Conservation (phyloP, 2,888 invertebrate species). For the Lithophane leautieri region DNA sequence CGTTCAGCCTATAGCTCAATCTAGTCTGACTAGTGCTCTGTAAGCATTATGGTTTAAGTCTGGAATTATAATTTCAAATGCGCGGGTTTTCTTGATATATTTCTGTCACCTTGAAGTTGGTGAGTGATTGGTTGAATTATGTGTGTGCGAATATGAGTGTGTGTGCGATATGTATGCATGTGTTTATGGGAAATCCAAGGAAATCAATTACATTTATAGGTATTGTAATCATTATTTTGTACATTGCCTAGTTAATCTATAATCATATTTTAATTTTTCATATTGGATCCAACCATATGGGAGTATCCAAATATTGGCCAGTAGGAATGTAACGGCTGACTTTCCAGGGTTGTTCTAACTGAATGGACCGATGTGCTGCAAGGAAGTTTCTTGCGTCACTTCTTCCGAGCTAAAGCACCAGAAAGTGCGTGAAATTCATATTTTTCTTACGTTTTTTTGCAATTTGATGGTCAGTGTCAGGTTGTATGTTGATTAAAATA, state of each 20-base stretch:
- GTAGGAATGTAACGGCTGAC: background rate
- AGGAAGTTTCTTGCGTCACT: too few species aligned
- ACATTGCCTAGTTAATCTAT: background rate
- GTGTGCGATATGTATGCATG: background rate
- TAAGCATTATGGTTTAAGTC: conserved; percentile 34
- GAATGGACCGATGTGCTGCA: too few species aligned
- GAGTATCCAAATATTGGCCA: too few species aligned
- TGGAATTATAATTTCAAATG: conserved; percentile 50
- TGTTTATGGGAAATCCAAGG: background rate
- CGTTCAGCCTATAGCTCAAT: conserved; percentile 50
- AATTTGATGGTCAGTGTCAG: too few species aligned
- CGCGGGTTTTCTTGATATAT: conserved; percentile 51
- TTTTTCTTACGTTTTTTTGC: too few species aligned
- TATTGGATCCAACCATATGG: background rate
- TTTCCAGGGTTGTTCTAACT: background rate
- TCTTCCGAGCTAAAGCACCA: too few species aligned
- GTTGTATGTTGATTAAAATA: too few species aligned
- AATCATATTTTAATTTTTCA: background rate
- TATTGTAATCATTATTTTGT: background rate
- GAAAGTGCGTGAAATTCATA: too few species aligned
- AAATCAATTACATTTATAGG: background rate
- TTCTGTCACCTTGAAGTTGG: conserved; percentile 32
- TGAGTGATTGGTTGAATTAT: conserved; percentile 20
- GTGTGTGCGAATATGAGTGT: background rate
- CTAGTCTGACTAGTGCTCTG: conserved; percentile 37